phyloP scores from a whole-genome alignment of 2,797 vertebrate species.

The Lepilemur ruficaudatus region DNA sequence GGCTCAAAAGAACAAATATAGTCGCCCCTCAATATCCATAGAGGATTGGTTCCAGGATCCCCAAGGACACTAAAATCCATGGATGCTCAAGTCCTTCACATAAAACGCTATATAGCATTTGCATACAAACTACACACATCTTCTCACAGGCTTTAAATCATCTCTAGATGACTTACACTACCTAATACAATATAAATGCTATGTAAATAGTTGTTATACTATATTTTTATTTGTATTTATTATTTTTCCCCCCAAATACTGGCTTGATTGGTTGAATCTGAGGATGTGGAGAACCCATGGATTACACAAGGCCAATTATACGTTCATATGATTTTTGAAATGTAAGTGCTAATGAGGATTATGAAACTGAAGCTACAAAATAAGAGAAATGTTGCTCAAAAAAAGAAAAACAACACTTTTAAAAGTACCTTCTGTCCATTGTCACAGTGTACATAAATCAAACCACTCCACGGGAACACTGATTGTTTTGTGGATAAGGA shows the following conservation, averaged over 20 bases:
- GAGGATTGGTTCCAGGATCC: not conserved
- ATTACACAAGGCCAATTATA: not conserved
- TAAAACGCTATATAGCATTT: not conserved
- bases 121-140: not conserved
- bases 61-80: not conserved
- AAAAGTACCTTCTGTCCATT: conserved; percentile 90
- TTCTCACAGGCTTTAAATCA: not conserved
- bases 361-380: not conserved
- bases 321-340: not conserved
- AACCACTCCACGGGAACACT: conserved; percentile 94
- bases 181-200: not conserved
- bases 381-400: not conserved
- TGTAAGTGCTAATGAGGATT: not conserved
- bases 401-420: not conserved
- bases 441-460: conserved; percentile 93
- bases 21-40: not conserved
- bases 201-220: not conserved
- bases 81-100: not conserved
- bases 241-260: not conserved
- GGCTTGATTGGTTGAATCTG: not conserved
- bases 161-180: not conserved
- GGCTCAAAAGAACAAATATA: not conserved
- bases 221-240: not conserved
- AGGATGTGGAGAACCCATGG: not conserved
- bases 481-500: conserved; percentile 89